Conservation (phyloP, 2,797 vertebrate species). For the Brachyalestes nurse region DNA sequence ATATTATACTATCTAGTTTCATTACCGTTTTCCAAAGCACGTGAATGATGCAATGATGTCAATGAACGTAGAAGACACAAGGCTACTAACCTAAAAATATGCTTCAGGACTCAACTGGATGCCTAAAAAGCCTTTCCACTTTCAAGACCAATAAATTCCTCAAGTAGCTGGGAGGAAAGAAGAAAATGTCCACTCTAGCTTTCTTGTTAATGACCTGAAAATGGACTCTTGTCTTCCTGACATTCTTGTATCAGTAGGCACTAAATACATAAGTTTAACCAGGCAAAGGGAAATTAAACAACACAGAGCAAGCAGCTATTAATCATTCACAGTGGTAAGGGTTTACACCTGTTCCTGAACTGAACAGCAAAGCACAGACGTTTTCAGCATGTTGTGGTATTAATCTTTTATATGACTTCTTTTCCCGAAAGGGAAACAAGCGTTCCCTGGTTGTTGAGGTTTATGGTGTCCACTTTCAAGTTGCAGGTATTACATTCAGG, state of each 20-base stretch:
- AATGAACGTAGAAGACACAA: not conserved
- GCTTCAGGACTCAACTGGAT: not conserved
- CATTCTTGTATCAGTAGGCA: not conserved
- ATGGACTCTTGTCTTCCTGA: not conserved
- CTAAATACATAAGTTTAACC: not conserved
- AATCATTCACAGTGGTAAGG: constrained; percentile 32
- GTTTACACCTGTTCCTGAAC: constrained; percentile 44
- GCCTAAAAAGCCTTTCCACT: constrained; percentile 1
- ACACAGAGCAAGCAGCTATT: constrained; percentile 8
- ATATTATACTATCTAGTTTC: not conserved
- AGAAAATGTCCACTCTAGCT: not conserved
- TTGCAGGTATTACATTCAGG: not conserved
- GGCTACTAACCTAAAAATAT: not conserved
- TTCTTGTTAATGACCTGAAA: not conserved
- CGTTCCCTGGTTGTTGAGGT: not conserved
- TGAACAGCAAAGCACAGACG: constrained; percentile 10
- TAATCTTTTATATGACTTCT: constrained; percentile 41
- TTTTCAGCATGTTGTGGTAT: not conserved
- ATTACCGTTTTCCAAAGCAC: not conserved
- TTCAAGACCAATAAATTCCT: not conserved
- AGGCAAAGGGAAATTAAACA: constrained; percentile 10
- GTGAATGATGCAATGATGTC: not conserved
- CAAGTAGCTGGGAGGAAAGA: not conserved
- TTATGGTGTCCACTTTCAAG: not conserved
- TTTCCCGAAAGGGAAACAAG: constrained; percentile 9